Evolutionary conservation across 2,797 vertebrate species (phyloP), one percentile per base, ranked within the genome.

Genomic region (Sciurus carolinensis): DNA sequence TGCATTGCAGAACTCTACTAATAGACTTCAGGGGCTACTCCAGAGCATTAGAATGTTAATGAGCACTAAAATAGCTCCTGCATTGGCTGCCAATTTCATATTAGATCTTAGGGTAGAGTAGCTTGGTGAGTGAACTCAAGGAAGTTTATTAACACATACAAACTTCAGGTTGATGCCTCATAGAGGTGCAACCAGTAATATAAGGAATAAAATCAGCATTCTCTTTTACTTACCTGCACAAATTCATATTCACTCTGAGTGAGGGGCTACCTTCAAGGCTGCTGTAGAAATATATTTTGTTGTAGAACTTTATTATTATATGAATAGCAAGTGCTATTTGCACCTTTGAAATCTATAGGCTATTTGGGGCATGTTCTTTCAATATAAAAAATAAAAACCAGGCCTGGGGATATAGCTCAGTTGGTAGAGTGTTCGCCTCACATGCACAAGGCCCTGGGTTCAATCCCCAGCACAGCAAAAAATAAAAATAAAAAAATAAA

Each of bases 111-210:
- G 11, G 42, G 12, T 14, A 57, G 17, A 73, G 30, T 0, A 88
- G 77, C 28, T 95, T 64, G 82, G 20, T 84, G 69, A 95, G 84
- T 52, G 90, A 91, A 66, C 72, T 39, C 62, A 33, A 75, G 44
- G 18, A 71, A 83, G 24, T 73, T 80, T 62, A 62, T 59, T 73
- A 72, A 87, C 36, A 92, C 20, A 89, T 30, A 73, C 7, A 80
- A 57, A 93, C 54, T 66, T 66, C 24, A 72, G 7, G 57, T 18
- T 90, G 76, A n/a, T 62, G 20, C 50, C 50, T 90, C 44, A 59
- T 0, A 71, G 44, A 62, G 30, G 39, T 62, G 15, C 6, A 52
- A 62, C 66, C 20, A 57, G 17, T 76, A 52, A 90, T 47, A 44
- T 59, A 86, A 79, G 26, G 17, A 90, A 69, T 39, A 36, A 90